Base-by-base conservation (phyloP, 2,113 vertebrate species). In the Psittacus erithacus region DNA sequence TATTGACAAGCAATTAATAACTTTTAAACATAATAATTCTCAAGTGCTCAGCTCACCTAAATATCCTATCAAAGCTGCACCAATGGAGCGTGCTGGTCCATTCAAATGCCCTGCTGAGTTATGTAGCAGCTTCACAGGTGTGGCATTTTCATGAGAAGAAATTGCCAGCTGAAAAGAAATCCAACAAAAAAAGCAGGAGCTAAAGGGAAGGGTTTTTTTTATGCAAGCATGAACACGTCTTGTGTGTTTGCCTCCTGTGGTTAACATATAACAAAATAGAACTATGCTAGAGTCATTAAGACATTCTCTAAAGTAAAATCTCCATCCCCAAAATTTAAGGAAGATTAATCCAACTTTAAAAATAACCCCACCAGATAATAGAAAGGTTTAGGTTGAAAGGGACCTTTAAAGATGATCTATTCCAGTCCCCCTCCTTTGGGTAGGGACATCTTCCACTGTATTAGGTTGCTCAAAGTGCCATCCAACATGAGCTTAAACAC, bases 91-190 rank as follows among this genome's bases (percentile, higher is more conserved):
- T 0, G 99, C 99, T 2, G 99, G 98, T 17, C 99, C 99, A 17
- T 99, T 99, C 68, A 99, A 98, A 95, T 99, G 99, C 3, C 99
- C 99, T 11, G 99, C 99, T 7, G 99, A 98, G 16, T 99, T 99
- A 89, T 99, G 99, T 2, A 99, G 96, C 83, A 99, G 91, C 63
- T 99, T 99, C 84, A 99, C 99, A 0, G 99, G 99, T 6, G 99
- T 99, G 95, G 99, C 99, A 15, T 99, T 99, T 97, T 99, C 99
- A 82, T 99, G 99, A 81, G 99, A 99, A 49, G 99, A 99, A 95
- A 99, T 98, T 1, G 99, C 98, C 93, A 99, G 97, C 99, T 99
- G 82, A 93, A 93, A 14, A 89, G 85, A 92, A 94, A 23, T 29
- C 50, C 2, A 96, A 81, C 50, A 67, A 83, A 60, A 67, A 46